A percentile compares a stretch with the other conserved stretches of the same genome.
Conservation (phyloP, 2,888 invertebrate genomes). For the Nymphalis c-album region DNA sequence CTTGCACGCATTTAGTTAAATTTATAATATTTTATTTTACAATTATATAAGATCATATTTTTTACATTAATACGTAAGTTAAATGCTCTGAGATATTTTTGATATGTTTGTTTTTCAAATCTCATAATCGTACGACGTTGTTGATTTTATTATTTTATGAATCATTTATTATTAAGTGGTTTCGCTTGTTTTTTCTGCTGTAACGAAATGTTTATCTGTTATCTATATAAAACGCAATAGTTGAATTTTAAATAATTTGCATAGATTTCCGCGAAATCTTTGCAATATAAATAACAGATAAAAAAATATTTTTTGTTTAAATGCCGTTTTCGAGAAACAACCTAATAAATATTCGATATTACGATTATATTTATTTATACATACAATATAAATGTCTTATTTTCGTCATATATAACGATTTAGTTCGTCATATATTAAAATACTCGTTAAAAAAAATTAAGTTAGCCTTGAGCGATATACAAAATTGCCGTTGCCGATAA, state of each 20-base stretch:
- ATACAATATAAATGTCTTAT: too few relatives aligned
- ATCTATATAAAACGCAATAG: neutral
- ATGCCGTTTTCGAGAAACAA: neutral
- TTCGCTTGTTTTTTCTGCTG: neutral
- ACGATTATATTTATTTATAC: too few relatives aligned
- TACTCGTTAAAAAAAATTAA: slow-evolving; percentile 13
- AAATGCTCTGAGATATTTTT: too few relatives aligned
- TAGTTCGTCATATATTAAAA: slow-evolving; percentile 5
- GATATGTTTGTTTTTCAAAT: neutral
- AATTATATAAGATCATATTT: neutral
- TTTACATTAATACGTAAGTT: too few relatives aligned
- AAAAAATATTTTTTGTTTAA: neutral
- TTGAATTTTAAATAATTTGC: neutral
- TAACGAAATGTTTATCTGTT: neutral
- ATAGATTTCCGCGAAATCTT: neutral
- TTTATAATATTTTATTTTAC: neutral
- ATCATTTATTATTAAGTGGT: neutral
- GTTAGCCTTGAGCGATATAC: slow-evolving; percentile 18
- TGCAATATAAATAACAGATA: neutral
- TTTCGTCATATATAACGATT: too few relatives aligned
- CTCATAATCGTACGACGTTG: neutral
- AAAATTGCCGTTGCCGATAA: slow-evolving; percentile 29
- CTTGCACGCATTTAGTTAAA: neutral
- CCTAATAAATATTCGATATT: too few relatives aligned
- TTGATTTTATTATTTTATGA: neutral